Percentiles rank a stretch among this genome's conserved stretches.
Conservation (phyloP, 1,140 invertebrate genomes). For the Matsumurasca onukii region DNA sequence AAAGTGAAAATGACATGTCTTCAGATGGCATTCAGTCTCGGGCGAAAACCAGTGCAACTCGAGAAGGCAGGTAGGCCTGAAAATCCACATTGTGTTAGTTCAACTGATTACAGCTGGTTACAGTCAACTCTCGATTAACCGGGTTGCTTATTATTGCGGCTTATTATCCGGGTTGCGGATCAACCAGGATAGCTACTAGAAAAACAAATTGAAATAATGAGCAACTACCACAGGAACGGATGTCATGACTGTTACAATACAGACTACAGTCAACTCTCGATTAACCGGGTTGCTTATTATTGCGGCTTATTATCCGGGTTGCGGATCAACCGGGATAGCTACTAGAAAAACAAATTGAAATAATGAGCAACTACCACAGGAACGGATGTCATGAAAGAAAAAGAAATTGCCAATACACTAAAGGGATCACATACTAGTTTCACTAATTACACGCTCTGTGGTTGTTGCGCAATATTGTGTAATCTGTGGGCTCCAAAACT, state of each 20-base stretch:
- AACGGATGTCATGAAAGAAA: background rate
- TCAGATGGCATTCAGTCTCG: background rate
- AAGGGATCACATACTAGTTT: no score
- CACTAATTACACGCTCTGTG: no score
- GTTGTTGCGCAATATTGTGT: no score
- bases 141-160: background rate
- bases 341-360: background rate
- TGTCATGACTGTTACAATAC: background rate
- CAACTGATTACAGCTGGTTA: background rate
- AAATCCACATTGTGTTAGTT: background rate
- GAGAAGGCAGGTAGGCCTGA: conserved; percentile 25
- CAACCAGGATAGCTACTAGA: background rate
- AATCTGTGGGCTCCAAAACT: no score
- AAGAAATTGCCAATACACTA: no score
- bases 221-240: background rate
- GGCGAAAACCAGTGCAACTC: conserved; percentile 16
- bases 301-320: background rate
- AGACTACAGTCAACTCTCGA: no score
- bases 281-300: background rate
- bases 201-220: background rate
- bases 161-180: background rate
- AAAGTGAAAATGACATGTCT: no score
- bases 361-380: background rate
- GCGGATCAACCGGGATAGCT: background rate
- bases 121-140: background rate